Percentiles rank a stretch among this genome's conserved stretches.
Evolutionary conservation across 1,140 invertebrate species (phyloP).

Genomic region (Gonatopus flavifemur): DNA sequence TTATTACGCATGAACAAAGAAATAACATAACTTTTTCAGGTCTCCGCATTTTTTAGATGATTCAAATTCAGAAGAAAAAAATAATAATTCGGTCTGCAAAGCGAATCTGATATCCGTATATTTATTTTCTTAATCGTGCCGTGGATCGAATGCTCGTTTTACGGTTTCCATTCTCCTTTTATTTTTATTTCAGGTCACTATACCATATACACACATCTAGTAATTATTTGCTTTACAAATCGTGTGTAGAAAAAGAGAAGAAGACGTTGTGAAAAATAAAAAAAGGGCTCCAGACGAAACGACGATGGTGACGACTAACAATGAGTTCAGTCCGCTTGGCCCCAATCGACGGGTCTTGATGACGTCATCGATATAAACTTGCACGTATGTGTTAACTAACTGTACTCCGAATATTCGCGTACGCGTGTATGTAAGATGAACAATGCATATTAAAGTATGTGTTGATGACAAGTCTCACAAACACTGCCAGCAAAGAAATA

Average conservation of each 20-base stretch:
- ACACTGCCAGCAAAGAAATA: not conserved
- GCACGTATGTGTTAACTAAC: constrained; percentile 26
- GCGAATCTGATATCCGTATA: no score
- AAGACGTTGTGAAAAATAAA: not conserved
- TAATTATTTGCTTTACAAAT: no score
- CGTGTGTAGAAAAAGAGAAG: no score
- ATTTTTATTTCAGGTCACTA: no score
- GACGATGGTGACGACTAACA: constrained; percentile 19
- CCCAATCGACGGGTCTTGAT: constrained; percentile 15
- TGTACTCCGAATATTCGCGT: constrained; percentile 22
- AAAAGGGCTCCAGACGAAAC: not conserved
- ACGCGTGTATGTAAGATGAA: not conserved
- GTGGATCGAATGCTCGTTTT: no score
- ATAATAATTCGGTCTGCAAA: no score
- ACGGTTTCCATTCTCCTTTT: no score
- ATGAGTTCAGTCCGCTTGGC: constrained; percentile 21
- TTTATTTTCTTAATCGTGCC: no score
- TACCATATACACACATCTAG: no score
- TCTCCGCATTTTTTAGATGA: no score
- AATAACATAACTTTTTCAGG: constrained; percentile 20
- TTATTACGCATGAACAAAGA: constrained; percentile 16
- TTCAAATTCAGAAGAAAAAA: no score
- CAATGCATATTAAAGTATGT: not conserved
- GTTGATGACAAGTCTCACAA: not conserved
- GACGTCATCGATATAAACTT: constrained; percentile 33